A percentile compares a stretch with the other conserved stretches of the same genome.
Evolutionary conservation across 2,797 vertebrate species (phyloP).

Genomic region (Catamblyrhynchus diadema): DNA sequence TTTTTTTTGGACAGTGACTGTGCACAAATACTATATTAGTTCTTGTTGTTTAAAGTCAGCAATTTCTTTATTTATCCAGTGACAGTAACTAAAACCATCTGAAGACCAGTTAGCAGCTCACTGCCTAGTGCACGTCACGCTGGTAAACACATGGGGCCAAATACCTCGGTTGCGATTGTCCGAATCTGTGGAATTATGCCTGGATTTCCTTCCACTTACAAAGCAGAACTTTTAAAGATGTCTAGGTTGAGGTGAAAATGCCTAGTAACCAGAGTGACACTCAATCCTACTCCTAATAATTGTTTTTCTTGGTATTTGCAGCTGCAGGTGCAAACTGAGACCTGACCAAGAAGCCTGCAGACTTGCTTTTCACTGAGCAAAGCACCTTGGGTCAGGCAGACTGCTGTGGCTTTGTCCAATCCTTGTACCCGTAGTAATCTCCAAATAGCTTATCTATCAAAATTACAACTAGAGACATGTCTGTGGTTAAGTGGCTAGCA

Average conservation of each 20-base stretch:
- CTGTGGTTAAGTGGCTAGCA: slow-evolving; percentile 54
- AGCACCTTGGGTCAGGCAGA: not conserved
- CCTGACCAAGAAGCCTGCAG: not conserved
- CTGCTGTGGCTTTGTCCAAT: slow-evolving; percentile 1
- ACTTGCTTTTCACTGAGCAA: not conserved
- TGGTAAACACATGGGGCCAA: slow-evolving; percentile 12
- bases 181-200: not conserved
- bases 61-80: slow-evolving; percentile 16
- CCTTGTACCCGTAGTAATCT: not conserved
- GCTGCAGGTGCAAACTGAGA: not conserved
- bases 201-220: slow-evolving; percentile 5
- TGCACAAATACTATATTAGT: not conserved
- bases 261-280: not conserved
- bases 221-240: not conserved
- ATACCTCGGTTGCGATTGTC: not conserved
- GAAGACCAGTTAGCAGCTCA: not conserved
- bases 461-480: slow-evolving; percentile 54
- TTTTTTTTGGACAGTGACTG: not conserved
- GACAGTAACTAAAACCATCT: slow-evolving; percentile 22
- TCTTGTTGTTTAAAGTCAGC: slow-evolving; percentile 37
- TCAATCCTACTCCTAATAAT: not conserved
- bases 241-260: not conserved
- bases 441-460: slow-evolving; percentile 66
- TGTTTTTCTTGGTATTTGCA: slow-evolving; percentile 3
- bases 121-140: not conserved